Percentiles rank a stretch among this genome's conserved stretches.
Evolutionary conservation across 2,888 invertebrate genomes (phyloP).

Genomic region (Apodemia duryi): DNA sequence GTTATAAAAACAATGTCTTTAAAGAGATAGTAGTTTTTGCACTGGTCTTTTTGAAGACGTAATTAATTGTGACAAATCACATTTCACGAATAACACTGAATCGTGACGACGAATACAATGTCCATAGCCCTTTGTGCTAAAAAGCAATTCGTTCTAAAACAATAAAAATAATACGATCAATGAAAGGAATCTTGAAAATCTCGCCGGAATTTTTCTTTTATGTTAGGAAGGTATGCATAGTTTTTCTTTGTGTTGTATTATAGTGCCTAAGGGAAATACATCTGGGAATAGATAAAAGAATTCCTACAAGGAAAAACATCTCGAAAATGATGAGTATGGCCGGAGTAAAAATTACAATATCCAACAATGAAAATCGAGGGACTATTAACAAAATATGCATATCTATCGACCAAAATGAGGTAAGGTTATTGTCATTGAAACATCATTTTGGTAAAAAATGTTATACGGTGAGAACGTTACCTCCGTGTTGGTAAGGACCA

Average conservation of each 20-base stretch:
- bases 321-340: not conserved
- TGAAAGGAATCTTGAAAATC: conserved; percentile 6
- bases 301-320: conserved; percentile 5
- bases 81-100: too few relatives aligned
- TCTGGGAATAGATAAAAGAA: conserved; percentile 3
- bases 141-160: not conserved
- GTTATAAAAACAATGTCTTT: too few relatives aligned
- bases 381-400: not conserved
- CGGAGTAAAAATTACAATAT: not conserved
- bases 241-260: conserved; percentile 13
- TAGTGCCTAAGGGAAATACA: conserved; percentile 9
- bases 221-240: conserved; percentile 9
- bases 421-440: too few relatives aligned
- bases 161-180: not conserved
- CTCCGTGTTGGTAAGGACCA: too few relatives aligned
- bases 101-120: not conserved
- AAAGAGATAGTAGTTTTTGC: too few relatives aligned
- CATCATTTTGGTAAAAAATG: too few relatives aligned
- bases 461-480: too few relatives aligned
- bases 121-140: not conserved
- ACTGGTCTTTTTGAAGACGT: too few relatives aligned
- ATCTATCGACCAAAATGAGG: too few relatives aligned
- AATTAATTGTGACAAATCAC: too few relatives aligned
- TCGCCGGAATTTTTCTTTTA: conserved; percentile 3
- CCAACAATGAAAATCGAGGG: not conserved